phyloP scores from a whole-genome alignment of 2,113 vertebrate species.

The Dicentrarchus labrax region DNA sequence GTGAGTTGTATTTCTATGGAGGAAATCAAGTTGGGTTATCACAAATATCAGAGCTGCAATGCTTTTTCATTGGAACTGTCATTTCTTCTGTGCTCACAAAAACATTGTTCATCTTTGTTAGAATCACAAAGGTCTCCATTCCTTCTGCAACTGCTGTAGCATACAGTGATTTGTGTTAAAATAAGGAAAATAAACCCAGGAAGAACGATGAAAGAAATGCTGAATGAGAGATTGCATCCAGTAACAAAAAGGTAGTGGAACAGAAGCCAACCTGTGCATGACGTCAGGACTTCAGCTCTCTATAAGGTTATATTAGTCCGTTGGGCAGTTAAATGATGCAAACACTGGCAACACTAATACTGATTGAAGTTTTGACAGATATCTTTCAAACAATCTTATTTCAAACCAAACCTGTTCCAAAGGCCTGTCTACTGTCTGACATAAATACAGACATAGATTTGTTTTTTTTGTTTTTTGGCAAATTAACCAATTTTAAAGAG shows the following conservation, averaged over 20 bases:
- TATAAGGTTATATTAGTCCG: neutral
- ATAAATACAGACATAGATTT: neutral
- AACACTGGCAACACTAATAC: conserved; percentile 5
- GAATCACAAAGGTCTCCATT: too few relatives aligned
- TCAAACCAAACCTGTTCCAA: neutral
- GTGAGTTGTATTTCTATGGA: too few relatives aligned
- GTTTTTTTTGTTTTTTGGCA: too few relatives aligned
- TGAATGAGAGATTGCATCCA: neutral
- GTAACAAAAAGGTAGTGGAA: neutral
- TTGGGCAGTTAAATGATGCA: conserved; percentile 14
- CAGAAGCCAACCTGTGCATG: neutral
- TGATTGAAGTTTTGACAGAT: neutral
- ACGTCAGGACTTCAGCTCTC: neutral
- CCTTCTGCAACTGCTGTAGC: neutral
- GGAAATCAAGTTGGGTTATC: too few relatives aligned
- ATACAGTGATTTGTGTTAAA: neutral
- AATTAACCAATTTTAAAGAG: neutral
- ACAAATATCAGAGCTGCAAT: too few relatives aligned
- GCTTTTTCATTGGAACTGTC: too few relatives aligned
- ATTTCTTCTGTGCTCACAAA: too few relatives aligned
- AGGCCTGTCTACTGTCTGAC: neutral
- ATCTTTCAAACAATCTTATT: neutral
- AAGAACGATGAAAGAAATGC: neutral
- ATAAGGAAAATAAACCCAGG: too few relatives aligned
- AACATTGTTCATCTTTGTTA: neutral